phyloP scores from a whole-genome alignment of 2,888 invertebrate genomes.

The Esperia sulphurella region DNA sequence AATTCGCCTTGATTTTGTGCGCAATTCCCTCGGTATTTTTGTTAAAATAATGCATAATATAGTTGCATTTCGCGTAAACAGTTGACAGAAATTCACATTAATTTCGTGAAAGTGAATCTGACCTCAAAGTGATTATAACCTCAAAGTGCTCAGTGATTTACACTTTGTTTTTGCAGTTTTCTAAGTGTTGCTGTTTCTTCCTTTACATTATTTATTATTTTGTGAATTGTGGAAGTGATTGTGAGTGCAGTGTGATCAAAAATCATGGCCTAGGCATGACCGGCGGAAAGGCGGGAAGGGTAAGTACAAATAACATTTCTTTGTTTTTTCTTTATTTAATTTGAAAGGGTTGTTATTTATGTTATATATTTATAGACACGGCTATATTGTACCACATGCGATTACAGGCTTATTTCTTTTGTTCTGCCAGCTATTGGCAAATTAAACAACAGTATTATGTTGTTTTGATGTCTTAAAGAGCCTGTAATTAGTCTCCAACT shows the following conservation, averaged over 20 bases:
- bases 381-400: too few relatives aligned
- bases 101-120: neutral
- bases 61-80: neutral
- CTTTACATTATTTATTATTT: neutral
- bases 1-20: constrained; percentile 3
- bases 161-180: neutral
- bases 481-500: too few relatives aligned
- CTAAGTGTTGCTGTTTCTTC: neutral
- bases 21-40: neutral
- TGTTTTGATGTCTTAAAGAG: too few relatives aligned
- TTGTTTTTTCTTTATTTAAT: neutral
- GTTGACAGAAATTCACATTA: neutral
- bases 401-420: too few relatives aligned
- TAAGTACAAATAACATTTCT: neutral
- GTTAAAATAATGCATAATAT: neutral
- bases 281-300: neutral
- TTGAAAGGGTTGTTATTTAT: neutral
- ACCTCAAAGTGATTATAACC: constrained; percentile 17
- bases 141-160: constrained; percentile 11
- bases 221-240: neutral
- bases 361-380: too few relatives aligned
- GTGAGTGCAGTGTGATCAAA: neutral
- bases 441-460: too few relatives aligned
- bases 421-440: too few relatives aligned
- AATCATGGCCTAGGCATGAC: neutral